Evolutionary conservation across 2,888 invertebrate genomes (phyloP), one percentile per base, ranked within the genome.

Genomic region (Phalera bucephala): DNA sequence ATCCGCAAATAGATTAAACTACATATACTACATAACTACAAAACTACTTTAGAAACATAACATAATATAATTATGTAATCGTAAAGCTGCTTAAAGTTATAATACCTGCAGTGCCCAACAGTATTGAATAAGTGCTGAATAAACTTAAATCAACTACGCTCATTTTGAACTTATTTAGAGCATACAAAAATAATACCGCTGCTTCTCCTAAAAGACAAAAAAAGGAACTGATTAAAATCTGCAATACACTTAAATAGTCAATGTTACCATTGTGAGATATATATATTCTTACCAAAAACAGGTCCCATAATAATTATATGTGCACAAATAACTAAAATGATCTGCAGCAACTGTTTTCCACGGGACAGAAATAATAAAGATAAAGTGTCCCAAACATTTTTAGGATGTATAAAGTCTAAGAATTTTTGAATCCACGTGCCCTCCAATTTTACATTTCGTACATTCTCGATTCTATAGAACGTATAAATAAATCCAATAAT

Each of bases 81-180:
- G 3, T 3, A 3, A 17, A 3, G 8, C 8, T 7, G 22, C n/a
- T 22, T n/a, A 15, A 1, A 12, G 4, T 9, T 23, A 11, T 29
- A 10, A 11, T 79, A 92, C 92, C 92, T 35, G 81, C 68, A 30
- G 91, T 71, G 46, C 91, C 91, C 52, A 91, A 60, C 0, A 91
- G 50, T 14, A 89, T 79, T 0, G 83, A 78, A 44, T 88, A 87
- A 0, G 91, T 91, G 5, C 73, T 68, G 50, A 87, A 92, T 3
- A 91, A 76, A 56, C 90, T 91, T 38, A 78, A 87, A 12, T 91
- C 90, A 0, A 90, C 80, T 1, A 88, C 73, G 33, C 82, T 80
- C 91, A 92, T 92, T 21, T 72, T 71, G 47, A 86, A 92, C 51
- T 84, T 83, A n/a, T 76, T 76, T 32, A 91, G 64, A 0, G 80